phyloP scores from a whole-genome alignment of 2,888 invertebrate genomes.

The Dascillus cervinus region DNA sequence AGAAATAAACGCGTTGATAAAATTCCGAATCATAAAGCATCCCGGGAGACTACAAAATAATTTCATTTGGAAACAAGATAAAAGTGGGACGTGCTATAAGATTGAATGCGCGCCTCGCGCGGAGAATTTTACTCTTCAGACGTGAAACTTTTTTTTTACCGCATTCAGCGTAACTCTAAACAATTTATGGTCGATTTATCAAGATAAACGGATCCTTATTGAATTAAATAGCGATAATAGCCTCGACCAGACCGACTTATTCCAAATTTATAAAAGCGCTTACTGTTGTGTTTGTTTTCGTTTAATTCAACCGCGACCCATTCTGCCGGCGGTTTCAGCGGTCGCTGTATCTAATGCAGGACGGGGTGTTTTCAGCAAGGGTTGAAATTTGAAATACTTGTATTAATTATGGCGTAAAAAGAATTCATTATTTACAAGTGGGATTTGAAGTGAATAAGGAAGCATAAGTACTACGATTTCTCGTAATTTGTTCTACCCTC shows the following conservation, averaged over 20 bases:
- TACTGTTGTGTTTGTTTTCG: conserved; percentile 7
- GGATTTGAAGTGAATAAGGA: no score
- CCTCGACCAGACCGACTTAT: conserved; percentile 14
- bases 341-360: no score
- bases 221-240: conserved; percentile 40
- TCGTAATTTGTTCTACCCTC: conserved; percentile 2
- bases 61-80: conserved; percentile 26
- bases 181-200: conserved; percentile 40
- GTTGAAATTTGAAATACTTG: no score
- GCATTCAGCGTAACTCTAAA: conserved; percentile 31
- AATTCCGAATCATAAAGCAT: conserved; percentile 16
- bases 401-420: no score
- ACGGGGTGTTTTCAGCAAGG: no score
- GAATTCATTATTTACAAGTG: no score
- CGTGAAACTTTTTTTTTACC: conserved; percentile 26
- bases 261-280: conserved; percentile 14
- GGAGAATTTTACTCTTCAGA: conserved; percentile 22
- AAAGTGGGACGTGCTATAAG: conserved; percentile 25
- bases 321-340: no score
- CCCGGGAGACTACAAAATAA: conserved; percentile 19
- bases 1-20: conserved; percentile 17
- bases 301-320: conserved; percentile 6
- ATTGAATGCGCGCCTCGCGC: conserved; percentile 23
- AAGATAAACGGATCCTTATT: conserved; percentile 38
- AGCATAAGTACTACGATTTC: conserved; percentile 3